These are phyloP conservation scores for Diadegma fenestrale DNA, from an alignment of 2,888 invertebrate species.

Conservation along the genomic window DNA sequence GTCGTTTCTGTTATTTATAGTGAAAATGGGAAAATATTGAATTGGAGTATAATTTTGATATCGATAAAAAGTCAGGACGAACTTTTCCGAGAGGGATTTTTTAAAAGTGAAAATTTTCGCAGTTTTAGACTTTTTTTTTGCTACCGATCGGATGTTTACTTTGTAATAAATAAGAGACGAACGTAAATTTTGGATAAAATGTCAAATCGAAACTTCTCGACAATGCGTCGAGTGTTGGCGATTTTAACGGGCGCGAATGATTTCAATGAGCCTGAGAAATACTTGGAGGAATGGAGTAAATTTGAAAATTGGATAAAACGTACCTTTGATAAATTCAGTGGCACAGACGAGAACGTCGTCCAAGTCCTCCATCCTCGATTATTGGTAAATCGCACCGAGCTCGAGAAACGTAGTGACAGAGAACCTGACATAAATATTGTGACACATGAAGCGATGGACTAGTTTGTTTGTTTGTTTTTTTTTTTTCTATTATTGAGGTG, in stretches of 20 bases:
- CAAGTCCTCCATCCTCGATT: conserved; percentile 79
- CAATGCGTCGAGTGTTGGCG: neutral
- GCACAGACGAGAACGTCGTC: conserved; percentile 78
- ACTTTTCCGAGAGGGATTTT: neutral
- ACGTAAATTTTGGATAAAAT: neutral
- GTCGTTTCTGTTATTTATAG: neutral
- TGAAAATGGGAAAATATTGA: neutral
- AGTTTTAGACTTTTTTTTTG: neutral
- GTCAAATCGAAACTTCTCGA: neutral
- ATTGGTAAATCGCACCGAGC: conserved; percentile 39
- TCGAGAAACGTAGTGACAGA: conserved; percentile 57
- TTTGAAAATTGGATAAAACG: conserved; percentile 23
- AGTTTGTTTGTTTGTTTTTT: neutral
- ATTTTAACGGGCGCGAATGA: neutral
- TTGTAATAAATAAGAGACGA: neutral
- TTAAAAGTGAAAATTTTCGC: neutral
- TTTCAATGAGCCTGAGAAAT: neutral
- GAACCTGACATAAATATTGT: conserved; percentile 62
- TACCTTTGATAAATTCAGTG: conserved; percentile 83
- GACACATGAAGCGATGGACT: conserved; percentile 44
- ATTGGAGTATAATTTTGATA: neutral
- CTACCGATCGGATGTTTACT: neutral
- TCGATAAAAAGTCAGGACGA: neutral
- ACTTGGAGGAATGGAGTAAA: neutral
- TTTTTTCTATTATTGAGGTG: neutral